Evolutionary conservation across 2,797 vertebrate genomes (phyloP), one percentile per base, ranked within the genome.

Genomic region (Eospalax fontanierii): DNA sequence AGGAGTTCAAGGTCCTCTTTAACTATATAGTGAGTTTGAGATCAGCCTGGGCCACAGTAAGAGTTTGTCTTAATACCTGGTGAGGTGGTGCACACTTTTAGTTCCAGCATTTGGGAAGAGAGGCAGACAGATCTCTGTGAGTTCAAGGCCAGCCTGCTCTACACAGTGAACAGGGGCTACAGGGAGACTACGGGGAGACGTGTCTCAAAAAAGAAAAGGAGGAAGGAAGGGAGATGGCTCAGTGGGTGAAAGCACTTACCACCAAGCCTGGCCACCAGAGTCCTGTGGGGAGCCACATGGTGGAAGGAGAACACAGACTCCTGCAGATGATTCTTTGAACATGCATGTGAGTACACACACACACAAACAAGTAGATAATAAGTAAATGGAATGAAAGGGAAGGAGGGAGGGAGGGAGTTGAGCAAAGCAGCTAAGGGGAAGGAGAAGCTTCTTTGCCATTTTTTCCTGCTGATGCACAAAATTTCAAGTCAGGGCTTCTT

Each of bases 381-480:
- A 9, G 35, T 46, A 46, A 46, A 46, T 46, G 46, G 46, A 54
- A 54, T 9, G 50, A 12, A 54, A 54, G 50, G 14, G 14, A 54
- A 14, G 14, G 50, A 54, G 14, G 8, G 50, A 50, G 50, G 50
- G 50, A 54, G 50, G 7, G 50, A 14, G 50, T 30, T 8, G 61
- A 86, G 50, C 65, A 83, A 16, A 90, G 65, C n/a, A 43, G 57
- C 46, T 3, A 33, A 71, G 9, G 26, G 16, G 35, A 63, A 46
- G 68, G 74, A 95, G 79, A 91, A 94, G 15, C 15, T 54, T 1
- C 8, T 22, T 87, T 80, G 87, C 43, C 61, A 6, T 68, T 71
- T 92, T 76, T 89, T 68, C 73, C 63, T 95, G 57, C 59, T 76
- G 28, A 35, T 84, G 65, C 14, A 90, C 16, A 78, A 33, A 90